Conservation (phyloP, 1,140 invertebrate genomes). For the Araneus ventricosus region DNA sequence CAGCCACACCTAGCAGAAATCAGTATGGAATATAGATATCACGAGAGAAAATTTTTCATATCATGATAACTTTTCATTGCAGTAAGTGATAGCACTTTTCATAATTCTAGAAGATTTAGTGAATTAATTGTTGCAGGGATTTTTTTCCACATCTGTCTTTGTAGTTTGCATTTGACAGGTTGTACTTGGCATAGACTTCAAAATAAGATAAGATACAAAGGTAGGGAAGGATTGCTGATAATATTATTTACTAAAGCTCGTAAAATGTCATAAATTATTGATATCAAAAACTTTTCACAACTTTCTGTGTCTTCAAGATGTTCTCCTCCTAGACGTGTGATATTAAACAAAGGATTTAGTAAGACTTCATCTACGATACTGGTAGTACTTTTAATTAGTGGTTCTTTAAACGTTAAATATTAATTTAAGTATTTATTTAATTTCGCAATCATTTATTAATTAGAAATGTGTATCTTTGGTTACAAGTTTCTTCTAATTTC, state of each 20-base stretch:
- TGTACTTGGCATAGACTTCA: background rate
- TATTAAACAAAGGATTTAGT: background rate
- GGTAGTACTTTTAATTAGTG: background rate
- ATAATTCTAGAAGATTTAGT: no score
- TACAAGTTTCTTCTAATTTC: no score
- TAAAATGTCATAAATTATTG: background rate
- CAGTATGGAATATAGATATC: no score
- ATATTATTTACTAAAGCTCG: background rate
- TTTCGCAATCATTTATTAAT: no score
- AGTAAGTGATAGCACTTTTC: no score
- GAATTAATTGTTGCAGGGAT: no score
- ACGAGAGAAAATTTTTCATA: no score
- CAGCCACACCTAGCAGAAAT: no score
- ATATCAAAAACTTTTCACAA: background rate
- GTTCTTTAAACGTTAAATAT: no score
- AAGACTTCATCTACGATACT: background rate
- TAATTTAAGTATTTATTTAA: no score
- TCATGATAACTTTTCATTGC: no score
- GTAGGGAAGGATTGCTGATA: background rate
- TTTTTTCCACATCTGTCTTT: background rate
- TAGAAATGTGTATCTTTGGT: no score
- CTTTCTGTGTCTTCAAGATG: background rate
- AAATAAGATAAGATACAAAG: constrained; percentile 10
- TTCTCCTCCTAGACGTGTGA: background rate
- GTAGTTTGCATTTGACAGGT: background rate